Evolutionary conservation across 2,797 vertebrate genomes (phyloP), one percentile per base, ranked within the genome.

Genomic region (Sternotherus odoratus): DNA sequence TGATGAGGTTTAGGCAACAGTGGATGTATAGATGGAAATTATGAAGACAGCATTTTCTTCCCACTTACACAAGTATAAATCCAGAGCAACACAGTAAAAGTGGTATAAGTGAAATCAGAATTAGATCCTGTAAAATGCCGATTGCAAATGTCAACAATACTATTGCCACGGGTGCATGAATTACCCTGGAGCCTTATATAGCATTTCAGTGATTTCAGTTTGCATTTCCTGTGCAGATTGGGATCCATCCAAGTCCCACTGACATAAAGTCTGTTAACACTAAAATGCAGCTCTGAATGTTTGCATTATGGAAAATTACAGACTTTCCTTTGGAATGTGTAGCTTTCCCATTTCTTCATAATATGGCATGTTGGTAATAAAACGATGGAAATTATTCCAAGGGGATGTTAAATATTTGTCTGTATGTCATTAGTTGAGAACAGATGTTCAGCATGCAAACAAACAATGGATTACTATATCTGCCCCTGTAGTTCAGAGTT

Each of bases 121-220:
- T 92, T 96, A 86, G 39, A 91, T 94, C 83, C 91, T 95, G 82
- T 80, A 95, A 46, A n/a, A 69, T 69, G 9, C 66, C 24, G 66
- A 75, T 43, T 30, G 39, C 23, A 75, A 95, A 93, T 95, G 92
- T 87, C 94, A 97, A 90, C 82, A 92, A 57, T 48, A 30, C 16
- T 46, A 75, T 15, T 50, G 72, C 93, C 83, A 94, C 94, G 72
- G 88, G 90, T 43, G 26, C 86, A 94, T 93, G 93, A 91, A 92
- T 95, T 95, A 94, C 88, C 82, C 66, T 84, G 56, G 88, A 95
- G 94, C 91, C 89, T 86, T 95, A 90, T 94, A 92, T 86, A 95
- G 84, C 66, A 69, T 82, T 88, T 95, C 92, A 90, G 92, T 96
- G 90, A 95, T 95, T 97, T 92, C n/a, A 90, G 88, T 95, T 96